Base-by-base conservation (phyloP, 2,797 vertebrate genomes). In the Scarus forsteni region DNA sequence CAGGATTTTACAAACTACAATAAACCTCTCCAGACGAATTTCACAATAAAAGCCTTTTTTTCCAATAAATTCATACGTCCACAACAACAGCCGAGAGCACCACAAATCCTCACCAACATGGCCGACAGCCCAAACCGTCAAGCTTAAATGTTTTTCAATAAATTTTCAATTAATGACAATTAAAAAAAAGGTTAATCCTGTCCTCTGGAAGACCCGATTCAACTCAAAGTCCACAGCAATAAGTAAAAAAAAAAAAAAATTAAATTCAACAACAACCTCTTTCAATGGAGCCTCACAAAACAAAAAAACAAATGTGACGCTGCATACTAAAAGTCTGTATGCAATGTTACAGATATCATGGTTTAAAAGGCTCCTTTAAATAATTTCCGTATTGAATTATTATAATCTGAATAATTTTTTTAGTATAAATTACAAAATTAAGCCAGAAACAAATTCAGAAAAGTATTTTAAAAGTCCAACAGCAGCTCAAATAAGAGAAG, bases 161-260 rank as follows among this genome's bases (percentile, higher is more conserved):
- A 53, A 44, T 13, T 15, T 4, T 15, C 11, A 65, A 45, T 40
- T 48, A 42, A 48, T 61, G 13, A 34, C 27, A 27, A 27, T 2
- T 27, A 42, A 52, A 39, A 14, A 35, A 13, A 39, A 15, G 52
- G 57, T 45, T 42, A 56, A 54, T 44, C 7, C 58, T 2, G 18
- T 49, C 39, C 39, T 55, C 39, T 66, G 71, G 81, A 84, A 85
- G 81, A 85, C 67, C 51, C 44, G 52, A 85, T 70, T 73, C 6
- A 42, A 59, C 57, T 39, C 39, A 43, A 71, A 74, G 46, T 14
- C 60, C 51, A 34, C 45, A 46, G 14, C 7, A 36, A 14, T 36
- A 50, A 8, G 6, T n/a, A 34, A 8, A 43, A 6, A 9, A 0
- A 53, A 27, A 49, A n/a, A 39, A 39, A 0, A 40, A 9, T 6